Conservation (phyloP, 2,888 invertebrate genomes). For the Ditula angustiorana region DNA sequence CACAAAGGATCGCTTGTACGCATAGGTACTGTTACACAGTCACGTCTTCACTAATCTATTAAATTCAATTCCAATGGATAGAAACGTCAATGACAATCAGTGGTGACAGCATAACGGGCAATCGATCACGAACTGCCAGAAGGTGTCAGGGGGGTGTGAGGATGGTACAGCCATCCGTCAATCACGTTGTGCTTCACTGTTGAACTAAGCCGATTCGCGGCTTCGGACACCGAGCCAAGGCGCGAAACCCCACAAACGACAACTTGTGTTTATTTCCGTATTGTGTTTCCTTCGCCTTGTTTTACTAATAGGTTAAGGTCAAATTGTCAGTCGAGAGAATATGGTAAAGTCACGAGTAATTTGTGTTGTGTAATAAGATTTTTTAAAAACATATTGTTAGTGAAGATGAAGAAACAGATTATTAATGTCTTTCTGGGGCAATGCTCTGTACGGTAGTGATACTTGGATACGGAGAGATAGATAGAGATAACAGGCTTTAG, state of each 20-base stretch:
- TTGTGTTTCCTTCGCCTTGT: constrained; percentile 67
- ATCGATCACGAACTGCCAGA: constrained; percentile 14
- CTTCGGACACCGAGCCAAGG: constrained; percentile 63
- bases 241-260: constrained; percentile 67
- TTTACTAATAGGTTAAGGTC: constrained; percentile 52
- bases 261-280: constrained; percentile 69
- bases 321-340: constrained; percentile 45
- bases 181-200: constrained; percentile 57
- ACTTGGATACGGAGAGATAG: no score
- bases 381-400: no score
- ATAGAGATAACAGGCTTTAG: no score
- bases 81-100: neutral
- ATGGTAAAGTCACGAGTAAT: neutral
- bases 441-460: no score
- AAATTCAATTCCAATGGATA: constrained; percentile 6
- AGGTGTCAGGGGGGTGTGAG: constrained; percentile 3
- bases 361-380: no score
- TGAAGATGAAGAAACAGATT: no score
- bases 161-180: constrained; percentile 41
- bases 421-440: no score
- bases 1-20: neutral
- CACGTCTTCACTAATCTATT: neutral
- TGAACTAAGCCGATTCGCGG: constrained; percentile 65
- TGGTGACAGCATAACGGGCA: neutral
- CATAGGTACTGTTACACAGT: neutral